Evolutionary conservation across 2,888 invertebrate species (phyloP).

Genomic region (Creontiades dilutus): DNA sequence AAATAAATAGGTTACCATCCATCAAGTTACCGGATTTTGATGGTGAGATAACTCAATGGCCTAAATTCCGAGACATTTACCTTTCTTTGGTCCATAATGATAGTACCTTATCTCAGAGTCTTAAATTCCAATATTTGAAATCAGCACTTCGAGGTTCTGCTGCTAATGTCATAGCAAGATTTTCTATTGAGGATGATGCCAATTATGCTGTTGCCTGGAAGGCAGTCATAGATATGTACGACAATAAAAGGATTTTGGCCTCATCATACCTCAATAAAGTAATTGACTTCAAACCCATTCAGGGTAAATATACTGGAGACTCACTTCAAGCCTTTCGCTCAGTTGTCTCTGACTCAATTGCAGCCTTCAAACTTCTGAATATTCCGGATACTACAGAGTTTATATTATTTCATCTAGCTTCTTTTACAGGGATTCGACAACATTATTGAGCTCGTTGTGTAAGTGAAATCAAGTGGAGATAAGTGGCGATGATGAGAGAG

Average conservation of each 20-base stretch:
- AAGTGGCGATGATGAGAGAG: background rate
- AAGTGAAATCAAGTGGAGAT: background rate
- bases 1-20: background rate
- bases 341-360: too few relatives aligned
- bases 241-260: too few relatives aligned
- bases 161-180: constrained; percentile 33
- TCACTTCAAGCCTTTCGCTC: too few relatives aligned
- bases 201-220: constrained; percentile 66
- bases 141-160: constrained; percentile 43
- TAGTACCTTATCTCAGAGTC: constrained; percentile 34
- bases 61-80: constrained; percentile 63
- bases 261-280: too few relatives aligned
- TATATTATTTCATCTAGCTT: too few relatives aligned
- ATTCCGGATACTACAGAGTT: too few relatives aligned
- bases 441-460: too few relatives aligned
- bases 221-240: background rate
- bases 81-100: constrained; percentile 67
- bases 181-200: constrained; percentile 44
- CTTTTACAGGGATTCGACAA: too few relatives aligned
- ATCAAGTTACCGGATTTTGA: background rate
- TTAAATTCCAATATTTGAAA: constrained; percentile 64
- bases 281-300: too few relatives aligned
- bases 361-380: too few relatives aligned
- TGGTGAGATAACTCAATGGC: constrained; percentile 34
- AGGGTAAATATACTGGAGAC: too few relatives aligned